Conservation (phyloP, 2,888 invertebrate species). For the Hypercompe scribonia region DNA sequence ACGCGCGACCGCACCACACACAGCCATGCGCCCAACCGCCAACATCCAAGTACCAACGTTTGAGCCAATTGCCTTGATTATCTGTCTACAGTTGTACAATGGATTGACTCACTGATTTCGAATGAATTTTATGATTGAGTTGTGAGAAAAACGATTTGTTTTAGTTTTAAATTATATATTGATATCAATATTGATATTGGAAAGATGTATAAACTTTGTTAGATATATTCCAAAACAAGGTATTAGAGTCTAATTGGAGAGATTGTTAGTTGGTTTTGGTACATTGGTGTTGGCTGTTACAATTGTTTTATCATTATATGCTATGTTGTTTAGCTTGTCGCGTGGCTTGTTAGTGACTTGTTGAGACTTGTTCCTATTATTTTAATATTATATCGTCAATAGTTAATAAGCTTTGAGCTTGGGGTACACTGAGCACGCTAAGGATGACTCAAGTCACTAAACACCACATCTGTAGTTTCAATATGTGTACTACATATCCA, state of each 20-base stretch:
- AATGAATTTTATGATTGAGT: not conserved
- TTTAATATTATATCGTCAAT: slow-evolving; percentile 15
- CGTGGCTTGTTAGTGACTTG: slow-evolving; percentile 49
- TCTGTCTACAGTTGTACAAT: slow-evolving; percentile 2
- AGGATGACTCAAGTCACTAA: slow-evolving; percentile 43
- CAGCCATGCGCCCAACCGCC: slow-evolving; percentile 26
- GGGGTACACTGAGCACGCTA: slow-evolving; percentile 13
- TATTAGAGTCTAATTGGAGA: slow-evolving; percentile 11
- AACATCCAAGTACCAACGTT: slow-evolving; percentile 28
- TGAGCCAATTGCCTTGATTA: slow-evolving; percentile 6
- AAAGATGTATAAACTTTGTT: not conserved
- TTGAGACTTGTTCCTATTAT: slow-evolving; percentile 44
- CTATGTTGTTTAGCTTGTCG: slow-evolving; percentile 33
- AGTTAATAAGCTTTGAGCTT: slow-evolving; percentile 24
- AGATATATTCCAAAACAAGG: not conserved
- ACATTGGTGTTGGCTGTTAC: slow-evolving; percentile 38
- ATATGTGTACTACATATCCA: slow-evolving; percentile 42
- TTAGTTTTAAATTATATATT: not conserved
- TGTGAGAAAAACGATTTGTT: not conserved
- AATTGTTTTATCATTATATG: slow-evolving; percentile 20
- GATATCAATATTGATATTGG: not conserved
- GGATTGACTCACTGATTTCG: not conserved
- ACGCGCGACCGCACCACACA: slow-evolving; percentile 20
- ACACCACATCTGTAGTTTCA: slow-evolving; percentile 30
- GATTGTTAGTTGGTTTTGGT: slow-evolving; percentile 13